A percentile compares a stretch with the other conserved stretches of the same genome.
phyloP scores from a whole-genome alignment of 2,113 vertebrate species.

The Danio rerio region DNA sequence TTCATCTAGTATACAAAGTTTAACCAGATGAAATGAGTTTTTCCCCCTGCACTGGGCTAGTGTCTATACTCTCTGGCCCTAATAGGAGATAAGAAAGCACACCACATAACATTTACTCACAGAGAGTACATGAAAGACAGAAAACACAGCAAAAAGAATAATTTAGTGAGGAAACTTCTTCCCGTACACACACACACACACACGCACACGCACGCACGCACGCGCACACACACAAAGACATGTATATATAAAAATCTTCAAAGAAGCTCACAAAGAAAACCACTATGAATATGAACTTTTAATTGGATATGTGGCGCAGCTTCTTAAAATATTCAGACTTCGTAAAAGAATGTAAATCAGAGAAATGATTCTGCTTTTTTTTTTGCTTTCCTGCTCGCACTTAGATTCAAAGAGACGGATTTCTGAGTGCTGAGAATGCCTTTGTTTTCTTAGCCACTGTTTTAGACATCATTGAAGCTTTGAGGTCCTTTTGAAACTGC shows the following conservation, averaged over 20 bases:
- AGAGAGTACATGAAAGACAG: conserved; percentile 59
- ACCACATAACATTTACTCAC: conserved; percentile 23
- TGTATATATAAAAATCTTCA: conserved; percentile 55
- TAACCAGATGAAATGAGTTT: background rate
- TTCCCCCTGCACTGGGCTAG: background rate
- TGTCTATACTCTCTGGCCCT: background rate
- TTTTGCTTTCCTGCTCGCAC: conserved; percentile 6
- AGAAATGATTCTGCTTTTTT: conserved; percentile 8
- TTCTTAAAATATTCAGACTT: conserved; percentile 43
- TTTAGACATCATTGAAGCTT: conserved; percentile 21
- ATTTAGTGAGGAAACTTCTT: conserved; percentile 41
- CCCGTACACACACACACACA: background rate
- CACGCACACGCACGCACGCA: background rate
- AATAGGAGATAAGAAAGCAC: conserved; percentile 19
- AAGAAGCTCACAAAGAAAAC: conserved; percentile 50
- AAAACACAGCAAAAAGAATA: conserved; percentile 52
- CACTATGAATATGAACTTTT: conserved; percentile 59
- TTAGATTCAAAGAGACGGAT: conserved; percentile 29
- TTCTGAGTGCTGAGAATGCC: conserved; percentile 23
- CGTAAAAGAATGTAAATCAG: conserved; percentile 46
- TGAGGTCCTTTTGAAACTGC: conserved; percentile 46
- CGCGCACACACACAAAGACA: conserved; percentile 21
- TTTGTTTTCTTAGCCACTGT: conserved; percentile 30
- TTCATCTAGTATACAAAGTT: background rate
- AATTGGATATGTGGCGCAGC: conserved; percentile 54